A percentile compares a stretch with the other conserved stretches of the same genome.
Conservation (phyloP, 2,113 vertebrate genomes). For the Pseudolaguvia tuberculata region DNA sequence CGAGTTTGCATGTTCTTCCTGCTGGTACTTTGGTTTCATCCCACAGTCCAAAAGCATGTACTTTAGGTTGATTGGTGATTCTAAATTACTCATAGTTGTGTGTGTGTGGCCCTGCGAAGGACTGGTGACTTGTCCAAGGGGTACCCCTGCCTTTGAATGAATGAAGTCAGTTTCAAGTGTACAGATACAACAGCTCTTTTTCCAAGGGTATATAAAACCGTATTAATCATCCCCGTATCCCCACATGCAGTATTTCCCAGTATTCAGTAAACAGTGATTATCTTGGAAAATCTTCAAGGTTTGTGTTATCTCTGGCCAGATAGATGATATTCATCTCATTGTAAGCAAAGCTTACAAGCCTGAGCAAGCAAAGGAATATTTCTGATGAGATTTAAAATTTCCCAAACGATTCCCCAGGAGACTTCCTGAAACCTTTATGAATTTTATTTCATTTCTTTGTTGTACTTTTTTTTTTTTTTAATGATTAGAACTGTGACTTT, state of each 20-base stretch:
- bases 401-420: conserved; percentile 7
- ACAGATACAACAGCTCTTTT: neutral
- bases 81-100: no score
- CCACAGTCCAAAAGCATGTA: no score
- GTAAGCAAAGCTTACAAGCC: conserved; percentile 22
- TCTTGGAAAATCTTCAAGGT: neutral
- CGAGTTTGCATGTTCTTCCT: no score
- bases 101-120: no score
- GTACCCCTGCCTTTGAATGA: no score
- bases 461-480: neutral
- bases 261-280: neutral
- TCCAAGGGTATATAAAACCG: neutral
- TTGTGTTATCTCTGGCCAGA: neutral
- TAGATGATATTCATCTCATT: conserved; percentile 38
- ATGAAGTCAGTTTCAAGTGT: neutral
- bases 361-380: conserved; percentile 23
- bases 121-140: no score
- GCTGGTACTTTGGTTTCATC: no score
- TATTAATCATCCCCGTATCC: neutral
- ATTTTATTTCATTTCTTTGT: neutral
- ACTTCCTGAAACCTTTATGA: neutral
- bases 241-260: neutral
- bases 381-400: conserved; percentile 16
- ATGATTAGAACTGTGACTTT: conserved; percentile 18
- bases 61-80: no score